Conservation (phyloP, 2,888 invertebrate genomes). For the Endotricha flammealis region DNA sequence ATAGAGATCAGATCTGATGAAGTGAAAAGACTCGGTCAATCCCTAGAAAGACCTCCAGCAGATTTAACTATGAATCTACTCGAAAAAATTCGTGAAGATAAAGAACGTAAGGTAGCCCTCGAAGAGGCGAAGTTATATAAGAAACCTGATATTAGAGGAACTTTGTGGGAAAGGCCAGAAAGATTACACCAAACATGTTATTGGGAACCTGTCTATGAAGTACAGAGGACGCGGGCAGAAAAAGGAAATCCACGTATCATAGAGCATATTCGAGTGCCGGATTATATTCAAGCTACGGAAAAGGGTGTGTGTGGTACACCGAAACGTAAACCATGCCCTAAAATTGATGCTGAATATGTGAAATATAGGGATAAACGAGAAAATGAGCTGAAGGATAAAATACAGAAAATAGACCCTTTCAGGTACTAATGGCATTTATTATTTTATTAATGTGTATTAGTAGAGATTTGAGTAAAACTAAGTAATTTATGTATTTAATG, state of each 20-base stretch:
- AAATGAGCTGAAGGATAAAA: constrained; percentile 34
- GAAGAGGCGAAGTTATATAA: constrained; percentile 52
- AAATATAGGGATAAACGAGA: constrained; percentile 46
- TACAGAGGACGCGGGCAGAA: constrained; percentile 49
- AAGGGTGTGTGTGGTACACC: constrained; percentile 43
- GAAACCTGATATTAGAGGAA: constrained; percentile 40
- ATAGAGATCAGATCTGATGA: constrained; percentile 54
- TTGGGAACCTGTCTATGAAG: constrained; percentile 52
- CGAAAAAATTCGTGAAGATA: constrained; percentile 44
- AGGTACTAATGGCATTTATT: constrained; percentile 30
- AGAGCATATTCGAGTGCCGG: constrained; percentile 57
- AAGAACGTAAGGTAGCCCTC: constrained; percentile 50
- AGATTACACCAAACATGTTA: constrained; percentile 48
- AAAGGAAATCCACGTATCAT: constrained; percentile 43
- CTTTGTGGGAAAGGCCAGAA: constrained; percentile 48
- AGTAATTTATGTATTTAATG: neutral
- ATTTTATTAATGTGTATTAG: neutral
- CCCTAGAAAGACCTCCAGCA: constrained; percentile 36
- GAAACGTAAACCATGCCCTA: constrained; percentile 30
- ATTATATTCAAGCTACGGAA: constrained; percentile 46
- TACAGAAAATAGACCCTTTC: constrained; percentile 53
- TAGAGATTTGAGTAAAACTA: too few relatives aligned
- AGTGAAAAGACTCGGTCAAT: constrained; percentile 34
- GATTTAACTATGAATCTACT: constrained; percentile 59
- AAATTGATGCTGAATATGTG: constrained; percentile 40